Evolutionary conservation across 2,797 vertebrate species (phyloP).

Genomic region (Knipowitschia caucasica): DNA sequence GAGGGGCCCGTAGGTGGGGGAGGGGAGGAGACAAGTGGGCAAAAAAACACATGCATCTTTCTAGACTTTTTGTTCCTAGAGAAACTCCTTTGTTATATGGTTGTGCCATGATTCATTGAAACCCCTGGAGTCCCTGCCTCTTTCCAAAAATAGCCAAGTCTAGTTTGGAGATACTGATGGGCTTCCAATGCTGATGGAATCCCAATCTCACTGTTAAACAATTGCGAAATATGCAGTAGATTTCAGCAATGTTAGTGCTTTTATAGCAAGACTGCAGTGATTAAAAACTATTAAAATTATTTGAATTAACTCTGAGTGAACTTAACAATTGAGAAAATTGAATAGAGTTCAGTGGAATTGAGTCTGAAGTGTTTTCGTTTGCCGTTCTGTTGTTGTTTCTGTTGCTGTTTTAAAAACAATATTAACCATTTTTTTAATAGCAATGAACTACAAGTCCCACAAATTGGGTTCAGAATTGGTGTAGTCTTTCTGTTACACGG

Average conservation of each 20-base stretch:
- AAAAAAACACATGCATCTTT: conserved; percentile 72
- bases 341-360: neutral
- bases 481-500: neutral
- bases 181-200: conserved; percentile 42
- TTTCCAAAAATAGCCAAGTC: conserved; percentile 40
- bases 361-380: neutral
- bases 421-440: neutral
- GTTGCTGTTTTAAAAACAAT: neutral
- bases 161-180: conserved; percentile 35
- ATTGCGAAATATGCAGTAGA: neutral
- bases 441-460: neutral
- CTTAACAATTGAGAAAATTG: neutral
- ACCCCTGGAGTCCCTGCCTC: conserved; percentile 17
- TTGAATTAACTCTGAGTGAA: neutral
- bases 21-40: conserved; percentile 50
- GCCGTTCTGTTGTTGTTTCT: neutral
- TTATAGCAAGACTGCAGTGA: neutral
- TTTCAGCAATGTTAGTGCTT: neutral
- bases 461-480: neutral
- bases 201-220: conserved; percentile 16
- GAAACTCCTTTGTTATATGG: conserved; percentile 29
- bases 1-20: conserved; percentile 41
- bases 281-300: too few relatives aligned
- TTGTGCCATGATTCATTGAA: conserved; percentile 19
- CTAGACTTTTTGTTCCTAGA: conserved; percentile 50